A percentile compares a stretch with the other conserved stretches of the same genome.
These are phyloP conservation scores for Paelopatides confundens DNA, from an alignment of 53 echinoderm and acorn worm genomes.

Conservation along the genomic window DNA sequence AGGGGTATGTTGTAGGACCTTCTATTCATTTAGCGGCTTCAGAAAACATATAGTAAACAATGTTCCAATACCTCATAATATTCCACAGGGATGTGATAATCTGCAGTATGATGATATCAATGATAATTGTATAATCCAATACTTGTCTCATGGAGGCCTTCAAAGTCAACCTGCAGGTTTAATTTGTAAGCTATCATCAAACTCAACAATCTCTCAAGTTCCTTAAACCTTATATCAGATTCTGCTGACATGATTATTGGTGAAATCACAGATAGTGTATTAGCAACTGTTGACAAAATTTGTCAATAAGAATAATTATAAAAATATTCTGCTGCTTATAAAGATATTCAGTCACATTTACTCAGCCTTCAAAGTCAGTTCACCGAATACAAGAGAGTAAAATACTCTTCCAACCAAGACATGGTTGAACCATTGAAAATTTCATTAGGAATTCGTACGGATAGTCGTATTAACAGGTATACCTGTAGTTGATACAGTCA, in stretches of 20 bases:
- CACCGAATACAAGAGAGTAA: constrained; percentile 18
- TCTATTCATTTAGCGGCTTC: too few relatives aligned
- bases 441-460: too few relatives aligned
- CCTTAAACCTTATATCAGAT: too few relatives aligned
- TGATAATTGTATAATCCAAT: too few relatives aligned
- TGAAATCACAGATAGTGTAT: constrained; percentile 55
- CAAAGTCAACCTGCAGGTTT: constrained; percentile 12
- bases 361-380: constrained; percentile 31
- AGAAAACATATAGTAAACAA: too few relatives aligned
- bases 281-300: constrained; percentile 31
- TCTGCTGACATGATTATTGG: constrained; percentile 24
- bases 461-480: constrained; percentile 52
- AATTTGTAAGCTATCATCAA: constrained; percentile 35
- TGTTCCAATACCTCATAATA: too few relatives aligned
- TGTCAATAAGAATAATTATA: constrained; percentile 28
- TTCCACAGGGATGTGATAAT: constrained; percentile 7
- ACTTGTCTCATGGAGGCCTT: not conserved
- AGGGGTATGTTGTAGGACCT: too few relatives aligned
- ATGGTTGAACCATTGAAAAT: too few relatives aligned
- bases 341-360: constrained; percentile 43
- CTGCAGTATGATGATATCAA: not conserved
- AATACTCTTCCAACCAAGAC: constrained; percentile 32
- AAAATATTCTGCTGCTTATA: constrained; percentile 7
- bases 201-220: too few relatives aligned
- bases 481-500: constrained; percentile 57